A percentile compares a stretch with the other conserved stretches of the same genome.
These are phyloP conservation scores for Melanotaenia parkinsoni DNA, from an alignment of 2,797 vertebrate species.

Conservation along the genomic window DNA sequence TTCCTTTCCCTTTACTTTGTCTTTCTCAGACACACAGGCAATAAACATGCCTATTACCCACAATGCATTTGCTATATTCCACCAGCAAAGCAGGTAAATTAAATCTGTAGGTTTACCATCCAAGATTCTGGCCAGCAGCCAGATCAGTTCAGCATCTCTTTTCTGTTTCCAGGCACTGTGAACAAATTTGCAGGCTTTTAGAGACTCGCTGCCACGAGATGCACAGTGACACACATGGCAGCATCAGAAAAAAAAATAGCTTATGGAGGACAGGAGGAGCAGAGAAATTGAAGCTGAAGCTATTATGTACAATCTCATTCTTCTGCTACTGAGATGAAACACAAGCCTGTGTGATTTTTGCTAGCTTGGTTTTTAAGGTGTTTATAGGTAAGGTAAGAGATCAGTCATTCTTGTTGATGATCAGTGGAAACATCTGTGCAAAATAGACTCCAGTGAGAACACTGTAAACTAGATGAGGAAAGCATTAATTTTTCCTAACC, in stretches of 20 bases:
- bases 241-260: slow-evolving; percentile 28
- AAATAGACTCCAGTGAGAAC: slow-evolving; percentile 51
- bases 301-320: slow-evolving; percentile 67
- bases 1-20: slow-evolving; percentile 20
- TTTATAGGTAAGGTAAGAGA: slow-evolving; percentile 67
- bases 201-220: slow-evolving; percentile 37
- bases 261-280: slow-evolving; percentile 47
- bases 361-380: slow-evolving; percentile 51
- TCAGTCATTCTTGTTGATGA: slow-evolving; percentile 49
- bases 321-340: slow-evolving; percentile 66
- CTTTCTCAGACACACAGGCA: slow-evolving; percentile 32
- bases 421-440: slow-evolving; percentile 57
- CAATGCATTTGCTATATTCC: slow-evolving; percentile 52
- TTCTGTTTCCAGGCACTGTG: slow-evolving; percentile 63
- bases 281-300: slow-evolving; percentile 55
- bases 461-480: slow-evolving; percentile 47
- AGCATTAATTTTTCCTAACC: slow-evolving; percentile 58
- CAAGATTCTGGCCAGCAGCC: slow-evolving; percentile 66
- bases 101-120: slow-evolving; percentile 69
- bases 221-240: slow-evolving; percentile 41
- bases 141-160: slow-evolving; percentile 61
- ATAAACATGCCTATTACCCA: slow-evolving; percentile 39
- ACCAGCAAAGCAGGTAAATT: slow-evolving; percentile 71
- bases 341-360: slow-evolving; percentile 35
- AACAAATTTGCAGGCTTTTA: slow-evolving; percentile 60